Conservation (phyloP, 2,888 invertebrate species). For the Macrosiphum euphorbiae region DNA sequence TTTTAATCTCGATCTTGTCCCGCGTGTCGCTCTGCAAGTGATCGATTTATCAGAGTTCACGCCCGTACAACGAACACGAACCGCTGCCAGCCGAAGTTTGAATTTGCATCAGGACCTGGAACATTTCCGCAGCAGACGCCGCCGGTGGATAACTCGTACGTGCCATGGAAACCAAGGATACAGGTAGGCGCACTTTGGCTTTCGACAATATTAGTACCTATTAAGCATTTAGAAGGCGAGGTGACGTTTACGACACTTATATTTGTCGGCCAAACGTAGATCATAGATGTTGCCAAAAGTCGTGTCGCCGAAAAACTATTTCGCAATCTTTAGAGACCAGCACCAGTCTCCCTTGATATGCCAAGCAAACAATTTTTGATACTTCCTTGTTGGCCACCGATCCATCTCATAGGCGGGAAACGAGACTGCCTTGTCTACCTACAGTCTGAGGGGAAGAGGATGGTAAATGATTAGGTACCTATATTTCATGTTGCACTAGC, state of each 20-base stretch:
- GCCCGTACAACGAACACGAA: not conserved
- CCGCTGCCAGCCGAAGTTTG: not conserved
- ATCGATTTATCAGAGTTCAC: not conserved
- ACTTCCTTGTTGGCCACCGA: slow-evolving; percentile 5
- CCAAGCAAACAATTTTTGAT: not conserved
- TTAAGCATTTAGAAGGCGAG: not conserved
- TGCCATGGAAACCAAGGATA: slow-evolving; percentile 41
- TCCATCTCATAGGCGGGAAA: not conserved
- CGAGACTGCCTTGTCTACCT: not conserved
- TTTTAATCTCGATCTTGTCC: not conserved
- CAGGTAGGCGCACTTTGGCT: slow-evolving; percentile 2
- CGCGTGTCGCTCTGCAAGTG: not conserved
- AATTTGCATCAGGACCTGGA: too few relatives aligned
- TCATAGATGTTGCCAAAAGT: slow-evolving; percentile 31
- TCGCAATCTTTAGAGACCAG: not conserved
- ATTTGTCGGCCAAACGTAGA: slow-evolving; percentile 1
- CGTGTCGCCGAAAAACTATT: not conserved
- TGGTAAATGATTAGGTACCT: not conserved
- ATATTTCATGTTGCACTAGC: not conserved
- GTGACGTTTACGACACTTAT: not conserved
- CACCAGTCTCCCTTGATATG: not conserved
- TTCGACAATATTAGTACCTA: not conserved
- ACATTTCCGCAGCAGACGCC: too few relatives aligned
- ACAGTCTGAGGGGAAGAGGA: not conserved
- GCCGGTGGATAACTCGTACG: too few relatives aligned